phyloP scores from a whole-genome alignment of 2,113 vertebrate species.

The Poeciliopsis retropinna region DNA sequence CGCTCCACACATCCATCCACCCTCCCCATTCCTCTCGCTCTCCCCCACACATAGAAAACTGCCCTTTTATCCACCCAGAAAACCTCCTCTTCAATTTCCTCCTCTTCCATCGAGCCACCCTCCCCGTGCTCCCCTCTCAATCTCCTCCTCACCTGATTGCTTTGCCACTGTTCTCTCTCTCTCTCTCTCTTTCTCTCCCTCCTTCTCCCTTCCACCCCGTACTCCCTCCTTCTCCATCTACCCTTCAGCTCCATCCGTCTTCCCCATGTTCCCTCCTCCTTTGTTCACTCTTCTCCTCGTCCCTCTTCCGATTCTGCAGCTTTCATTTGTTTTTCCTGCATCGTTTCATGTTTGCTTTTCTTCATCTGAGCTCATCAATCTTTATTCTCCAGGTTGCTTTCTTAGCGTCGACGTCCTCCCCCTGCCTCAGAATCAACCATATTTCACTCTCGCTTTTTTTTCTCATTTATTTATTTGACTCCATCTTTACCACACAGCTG shows the following conservation, averaged over 20 bases:
- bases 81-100: slow-evolving; percentile 59
- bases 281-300: slow-evolving; percentile 46
- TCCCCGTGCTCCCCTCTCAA: slow-evolving; percentile 21
- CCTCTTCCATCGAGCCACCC: slow-evolving; percentile 30
- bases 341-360: slow-evolving; percentile 53
- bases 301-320: slow-evolving; percentile 1
- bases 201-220: slow-evolving; percentile 32
- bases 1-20: slow-evolving; percentile 41
- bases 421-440: slow-evolving; percentile 12
- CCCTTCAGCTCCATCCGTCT: slow-evolving; percentile 47
- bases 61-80: slow-evolving; percentile 45
- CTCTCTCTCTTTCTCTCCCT: slow-evolving; percentile 17
- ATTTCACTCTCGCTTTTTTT: slow-evolving; percentile 26
- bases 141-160: slow-evolving; percentile 35
- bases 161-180: slow-evolving; percentile 21
- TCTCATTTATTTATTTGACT: slow-evolving; percentile 47
- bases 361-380: slow-evolving; percentile 49
- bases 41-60: slow-evolving; percentile 49
- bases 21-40: slow-evolving; percentile 48
- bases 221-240: slow-evolving; percentile 36
- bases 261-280: slow-evolving; percentile 39
- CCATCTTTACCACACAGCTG: slow-evolving; percentile 58
- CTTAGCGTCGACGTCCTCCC: slow-evolving; percentile 40
- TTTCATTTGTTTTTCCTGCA: slow-evolving; percentile 56
- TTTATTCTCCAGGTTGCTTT: slow-evolving; percentile 54